Conservation (phyloP, 2,888 invertebrate genomes). For the Sympetrum striolatum region DNA sequence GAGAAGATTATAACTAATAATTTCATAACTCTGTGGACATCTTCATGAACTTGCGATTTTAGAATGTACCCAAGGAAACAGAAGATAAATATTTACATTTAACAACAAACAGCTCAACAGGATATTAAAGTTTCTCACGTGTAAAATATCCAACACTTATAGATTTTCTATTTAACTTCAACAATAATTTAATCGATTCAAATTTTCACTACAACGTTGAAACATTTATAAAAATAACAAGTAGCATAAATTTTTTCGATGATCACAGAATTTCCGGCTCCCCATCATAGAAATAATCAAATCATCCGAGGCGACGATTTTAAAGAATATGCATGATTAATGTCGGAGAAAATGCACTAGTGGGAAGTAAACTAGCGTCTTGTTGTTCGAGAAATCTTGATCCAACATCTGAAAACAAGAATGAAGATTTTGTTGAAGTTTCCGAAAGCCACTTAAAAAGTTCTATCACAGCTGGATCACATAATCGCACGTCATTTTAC, state of each 20-base stretch:
- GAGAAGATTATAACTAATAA: background rate
- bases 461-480: background rate
- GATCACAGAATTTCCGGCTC: background rate
- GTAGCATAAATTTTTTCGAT: background rate
- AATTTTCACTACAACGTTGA: background rate
- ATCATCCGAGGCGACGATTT: too few species aligned
- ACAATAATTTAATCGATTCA: background rate
- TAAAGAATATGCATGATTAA: background rate
- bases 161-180: background rate
- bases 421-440: background rate
- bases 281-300: background rate
- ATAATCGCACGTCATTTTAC: background rate
- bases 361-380: background rate
- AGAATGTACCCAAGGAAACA: slow-evolving; percentile 2
- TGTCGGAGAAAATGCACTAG: background rate
- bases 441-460: background rate
- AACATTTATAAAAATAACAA: background rate
- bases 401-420: background rate
- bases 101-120: background rate
- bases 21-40: background rate
- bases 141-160: background rate
- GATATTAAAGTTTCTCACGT: background rate
- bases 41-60: background rate
- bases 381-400: background rate
- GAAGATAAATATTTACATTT: background rate